Evolutionary conservation across 1,140 invertebrate genomes (phyloP).

Genomic region (Cecropterus lyciades): DNA sequence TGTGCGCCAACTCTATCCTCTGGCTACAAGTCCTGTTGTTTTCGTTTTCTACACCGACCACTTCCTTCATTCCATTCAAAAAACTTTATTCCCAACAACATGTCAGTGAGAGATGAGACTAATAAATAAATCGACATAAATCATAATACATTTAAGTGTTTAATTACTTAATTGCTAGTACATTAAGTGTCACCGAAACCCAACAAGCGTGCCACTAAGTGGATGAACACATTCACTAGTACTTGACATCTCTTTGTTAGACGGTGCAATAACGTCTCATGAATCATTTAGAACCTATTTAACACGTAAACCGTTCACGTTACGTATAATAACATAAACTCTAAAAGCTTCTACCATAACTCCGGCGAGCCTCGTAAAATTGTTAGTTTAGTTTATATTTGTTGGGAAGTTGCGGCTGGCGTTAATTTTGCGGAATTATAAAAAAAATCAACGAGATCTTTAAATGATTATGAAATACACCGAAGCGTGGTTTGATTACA

Average conservation of each 20-base stretch:
- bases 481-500: slow-evolving; percentile 13
- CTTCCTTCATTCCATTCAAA: no score
- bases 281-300: slow-evolving; percentile 12
- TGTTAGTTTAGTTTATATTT: slow-evolving; percentile 14
- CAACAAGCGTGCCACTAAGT: slow-evolving; percentile 2
- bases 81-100: no score
- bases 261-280: slow-evolving; percentile 14
- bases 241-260: slow-evolving; percentile 20
- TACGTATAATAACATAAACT: slow-evolving; percentile 28
- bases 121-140: not conserved
- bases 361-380: slow-evolving; percentile 23
- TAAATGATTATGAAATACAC: slow-evolving; percentile 9
- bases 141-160: slow-evolving; percentile 11
- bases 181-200: slow-evolving; percentile 18
- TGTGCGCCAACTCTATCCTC: no score
- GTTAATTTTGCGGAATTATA: slow-evolving; percentile 20
- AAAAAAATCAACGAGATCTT: slow-evolving; percentile 18
- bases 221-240: slow-evolving; percentile 15
- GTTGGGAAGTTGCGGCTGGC: not conserved
- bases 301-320: slow-evolving; percentile 24
- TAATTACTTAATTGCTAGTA: slow-evolving; percentile 20
- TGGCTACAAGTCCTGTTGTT: no score
- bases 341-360: slow-evolving; percentile 5
- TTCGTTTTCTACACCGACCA: no score
- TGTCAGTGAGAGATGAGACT: not conserved